Conservation (phyloP, 2,113 vertebrate species). For the Barbus barbus region DNA sequence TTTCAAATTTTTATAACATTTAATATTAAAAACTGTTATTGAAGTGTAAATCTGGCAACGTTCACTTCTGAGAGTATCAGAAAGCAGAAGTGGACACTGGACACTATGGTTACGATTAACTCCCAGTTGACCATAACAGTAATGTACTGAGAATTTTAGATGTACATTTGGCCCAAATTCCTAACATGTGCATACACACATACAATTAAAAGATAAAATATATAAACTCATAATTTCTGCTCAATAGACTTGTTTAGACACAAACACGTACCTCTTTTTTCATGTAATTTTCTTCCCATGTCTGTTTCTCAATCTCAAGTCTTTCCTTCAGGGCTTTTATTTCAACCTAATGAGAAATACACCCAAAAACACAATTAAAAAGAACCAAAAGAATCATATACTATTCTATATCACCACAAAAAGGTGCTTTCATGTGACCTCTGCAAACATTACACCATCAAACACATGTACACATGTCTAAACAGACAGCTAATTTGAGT, state of each 20-base stretch:
- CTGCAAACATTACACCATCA: neutral
- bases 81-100: neutral
- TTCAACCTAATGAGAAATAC: constrained; percentile 71
- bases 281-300: constrained; percentile 87
- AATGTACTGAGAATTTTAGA: neutral
- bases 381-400: constrained; percentile 10
- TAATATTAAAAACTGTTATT: neutral
- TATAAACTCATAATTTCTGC: neutral
- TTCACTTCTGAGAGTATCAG: neutral
- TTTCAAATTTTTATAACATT: neutral
- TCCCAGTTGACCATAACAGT: neutral
- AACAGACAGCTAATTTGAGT: neutral
- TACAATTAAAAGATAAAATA: neutral
- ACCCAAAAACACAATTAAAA: constrained; percentile 11
- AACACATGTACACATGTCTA: neutral
- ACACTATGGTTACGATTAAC: neutral
- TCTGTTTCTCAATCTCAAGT: constrained; percentile 84
- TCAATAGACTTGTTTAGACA: neutral
- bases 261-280: constrained; percentile 84
- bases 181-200: neutral
- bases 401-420: neutral
- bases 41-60: neutral
- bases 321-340: constrained; percentile 81
- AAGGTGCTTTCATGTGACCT: neutral
- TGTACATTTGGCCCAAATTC: neutral